Conservation (phyloP, 1,140 invertebrate genomes). For the Nixonia krombeini region DNA sequence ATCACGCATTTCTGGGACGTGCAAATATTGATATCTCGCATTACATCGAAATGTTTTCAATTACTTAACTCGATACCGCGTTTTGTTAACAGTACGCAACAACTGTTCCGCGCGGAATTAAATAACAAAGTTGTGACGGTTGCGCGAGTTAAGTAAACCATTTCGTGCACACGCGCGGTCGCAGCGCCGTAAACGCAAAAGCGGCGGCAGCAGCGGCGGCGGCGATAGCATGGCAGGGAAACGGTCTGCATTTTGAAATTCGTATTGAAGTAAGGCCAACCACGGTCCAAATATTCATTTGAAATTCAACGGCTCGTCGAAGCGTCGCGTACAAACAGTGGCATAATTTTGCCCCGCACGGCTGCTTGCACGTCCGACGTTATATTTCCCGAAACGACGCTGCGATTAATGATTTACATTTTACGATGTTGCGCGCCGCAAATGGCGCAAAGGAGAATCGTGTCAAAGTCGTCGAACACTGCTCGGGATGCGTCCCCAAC, state of each 20-base stretch:
- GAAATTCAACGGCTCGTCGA: slow-evolving; percentile 33
- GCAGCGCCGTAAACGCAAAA: slow-evolving; percentile 24
- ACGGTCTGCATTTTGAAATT: slow-evolving; percentile 29
- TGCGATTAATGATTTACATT: slow-evolving; percentile 46
- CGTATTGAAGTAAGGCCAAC: slow-evolving; percentile 34
- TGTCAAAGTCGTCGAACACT: too few species aligned
- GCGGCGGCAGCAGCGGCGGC: slow-evolving; percentile 2
- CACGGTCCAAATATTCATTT: slow-evolving; percentile 33
- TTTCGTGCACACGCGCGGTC: slow-evolving; percentile 8
- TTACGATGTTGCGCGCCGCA: slow-evolving; percentile 24
- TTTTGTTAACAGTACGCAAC: slow-evolving; percentile 21
- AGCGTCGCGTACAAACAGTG: slow-evolving; percentile 24
- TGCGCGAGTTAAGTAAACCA: slow-evolving; percentile 3
- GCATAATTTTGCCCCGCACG: slow-evolving; percentile 23
- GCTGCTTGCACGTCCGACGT: slow-evolving; percentile 13
- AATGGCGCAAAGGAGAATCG: too few species aligned
- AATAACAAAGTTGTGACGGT: slow-evolving; percentile 28
- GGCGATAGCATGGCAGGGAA: slow-evolving; percentile 3
- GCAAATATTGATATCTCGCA: slow-evolving; percentile 1
- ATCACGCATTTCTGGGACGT: not conserved
- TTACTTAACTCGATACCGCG: slow-evolving; percentile 21
- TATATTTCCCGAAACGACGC: slow-evolving; percentile 31
- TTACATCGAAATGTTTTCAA: slow-evolving; percentile 15
- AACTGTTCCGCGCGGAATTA: slow-evolving; percentile 27
- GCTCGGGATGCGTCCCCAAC: too few species aligned